Evolutionary conservation across 2,113 vertebrate genomes (phyloP).

Genomic region (Perca fluviatilis): DNA sequence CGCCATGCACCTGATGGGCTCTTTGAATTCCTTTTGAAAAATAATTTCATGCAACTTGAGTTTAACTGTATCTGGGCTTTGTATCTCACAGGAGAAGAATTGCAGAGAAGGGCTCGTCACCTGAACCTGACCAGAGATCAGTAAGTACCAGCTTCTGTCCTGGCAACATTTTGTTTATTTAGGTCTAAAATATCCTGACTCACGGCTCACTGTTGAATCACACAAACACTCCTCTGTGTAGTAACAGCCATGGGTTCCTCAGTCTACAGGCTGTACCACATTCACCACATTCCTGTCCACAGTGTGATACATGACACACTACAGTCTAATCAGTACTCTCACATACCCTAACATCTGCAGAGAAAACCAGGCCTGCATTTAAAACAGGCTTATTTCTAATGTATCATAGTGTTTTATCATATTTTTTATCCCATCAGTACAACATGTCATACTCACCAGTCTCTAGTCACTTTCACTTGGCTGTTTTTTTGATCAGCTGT

Average conservation of each 20-base stretch:
- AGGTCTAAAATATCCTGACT: not conserved
- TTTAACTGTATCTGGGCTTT: not conserved
- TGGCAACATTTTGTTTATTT: slow-evolving; percentile 2
- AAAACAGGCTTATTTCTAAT: not conserved
- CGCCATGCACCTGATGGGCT: too few species aligned
- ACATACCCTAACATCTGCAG: too few species aligned
- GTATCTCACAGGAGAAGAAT: slow-evolving; percentile 91
- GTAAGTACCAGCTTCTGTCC: slow-evolving; percentile 83
- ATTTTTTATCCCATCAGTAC: not conserved
- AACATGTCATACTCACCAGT: not conserved
- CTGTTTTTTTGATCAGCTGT: not conserved
- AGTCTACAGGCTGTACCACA: not conserved
- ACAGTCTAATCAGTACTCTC: too few species aligned
- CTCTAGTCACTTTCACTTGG: not conserved
- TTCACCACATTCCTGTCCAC: slow-evolving; percentile 21
- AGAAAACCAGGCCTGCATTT: not conserved
- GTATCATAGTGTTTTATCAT: too few species aligned
- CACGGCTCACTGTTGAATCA: not conserved
- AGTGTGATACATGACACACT: too few species aligned
- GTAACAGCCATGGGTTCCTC: not conserved
- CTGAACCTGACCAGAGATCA: slow-evolving; percentile 92
- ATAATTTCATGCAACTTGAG: too few species aligned
- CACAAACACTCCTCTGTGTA: slow-evolving; percentile 25
- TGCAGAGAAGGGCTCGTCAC: slow-evolving; percentile 95
- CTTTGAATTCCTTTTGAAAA: too few species aligned